These are phyloP conservation scores for Margaritifera margaritifera DNA, from an alignment of 2,888 invertebrate genomes.

Conservation along the genomic window DNA sequence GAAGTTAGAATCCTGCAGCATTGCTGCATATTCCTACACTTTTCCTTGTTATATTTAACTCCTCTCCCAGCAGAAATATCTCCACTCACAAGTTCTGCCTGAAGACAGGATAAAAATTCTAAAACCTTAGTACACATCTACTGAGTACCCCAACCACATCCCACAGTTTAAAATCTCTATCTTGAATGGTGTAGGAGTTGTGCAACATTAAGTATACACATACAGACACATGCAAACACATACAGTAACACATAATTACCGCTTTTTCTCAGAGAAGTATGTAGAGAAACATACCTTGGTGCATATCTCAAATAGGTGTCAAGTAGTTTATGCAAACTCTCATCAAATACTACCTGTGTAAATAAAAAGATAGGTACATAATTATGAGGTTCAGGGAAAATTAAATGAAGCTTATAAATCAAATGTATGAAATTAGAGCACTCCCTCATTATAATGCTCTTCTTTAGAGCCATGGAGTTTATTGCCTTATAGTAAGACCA, in stretches of 20 bases:
- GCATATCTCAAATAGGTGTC: slow-evolving; percentile 84
- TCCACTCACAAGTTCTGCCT: no score
- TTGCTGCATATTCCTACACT: no score
- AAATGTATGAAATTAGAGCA: no score
- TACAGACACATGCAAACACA: not conserved
- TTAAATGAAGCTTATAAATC: not conserved
- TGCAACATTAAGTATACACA: not conserved
- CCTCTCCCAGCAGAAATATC: no score
- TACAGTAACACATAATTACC: slow-evolving; percentile 2
- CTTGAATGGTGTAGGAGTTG: not conserved
- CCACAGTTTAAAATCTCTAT: no score
- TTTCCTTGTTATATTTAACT: no score
- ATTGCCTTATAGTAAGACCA: no score
- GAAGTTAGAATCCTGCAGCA: no score
- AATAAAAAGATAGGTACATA: not conserved
- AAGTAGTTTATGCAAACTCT: slow-evolving; percentile 79
- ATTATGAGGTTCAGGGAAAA: not conserved
- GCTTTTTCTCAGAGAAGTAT: no score
- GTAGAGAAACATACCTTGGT: slow-evolving; percentile 74
- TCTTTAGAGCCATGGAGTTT: no score
- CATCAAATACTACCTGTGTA: slow-evolving; percentile 79
- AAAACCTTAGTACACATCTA: not conserved
- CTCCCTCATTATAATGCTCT: no score
- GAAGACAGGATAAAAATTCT: no score
- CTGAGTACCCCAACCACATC: not conserved